A percentile compares a stretch with the other conserved stretches of the same genome.
These are phyloP conservation scores for Hemichromis elongatus DNA, from an alignment of 2,113 vertebrate genomes.

Conservation along the genomic window DNA sequence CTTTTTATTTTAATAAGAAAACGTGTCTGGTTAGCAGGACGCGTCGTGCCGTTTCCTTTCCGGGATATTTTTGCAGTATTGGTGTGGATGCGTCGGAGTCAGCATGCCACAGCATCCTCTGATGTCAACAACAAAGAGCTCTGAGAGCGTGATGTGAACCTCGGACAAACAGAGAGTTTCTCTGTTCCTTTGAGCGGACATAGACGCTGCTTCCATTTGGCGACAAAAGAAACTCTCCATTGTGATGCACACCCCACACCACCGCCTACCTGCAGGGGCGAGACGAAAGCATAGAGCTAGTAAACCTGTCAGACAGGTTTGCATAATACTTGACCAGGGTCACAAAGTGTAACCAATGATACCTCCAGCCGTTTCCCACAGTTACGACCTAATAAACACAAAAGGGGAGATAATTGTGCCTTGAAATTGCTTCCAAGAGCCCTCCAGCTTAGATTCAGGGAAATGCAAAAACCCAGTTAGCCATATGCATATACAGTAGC, in stretches of 20 bases:
- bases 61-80: not conserved
- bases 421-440: not conserved
- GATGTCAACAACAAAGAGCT: not conserved
- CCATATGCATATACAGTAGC: not conserved
- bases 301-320: conserved; percentile 45
- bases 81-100: not conserved
- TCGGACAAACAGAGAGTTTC: not conserved
- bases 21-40: not conserved
- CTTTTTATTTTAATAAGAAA: not conserved
- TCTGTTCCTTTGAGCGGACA: not conserved
- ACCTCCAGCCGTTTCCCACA: conserved; percentile 31
- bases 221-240: conserved; percentile 25
- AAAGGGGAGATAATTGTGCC: not conserved
- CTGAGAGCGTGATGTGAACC: not conserved
- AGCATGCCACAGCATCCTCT: not conserved
- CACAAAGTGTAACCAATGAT: not conserved
- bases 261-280: not conserved
- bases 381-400: not conserved
- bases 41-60: not conserved
- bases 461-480: not conserved
- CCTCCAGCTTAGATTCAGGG: not conserved
- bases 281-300: not conserved
- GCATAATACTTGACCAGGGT: not conserved
- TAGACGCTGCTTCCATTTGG: not conserved
- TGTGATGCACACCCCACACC: not conserved